Evolutionary conservation across 64 coral and sea anemone genomes (phyloP).

Genomic region (Exaiptasia diaphana): DNA sequence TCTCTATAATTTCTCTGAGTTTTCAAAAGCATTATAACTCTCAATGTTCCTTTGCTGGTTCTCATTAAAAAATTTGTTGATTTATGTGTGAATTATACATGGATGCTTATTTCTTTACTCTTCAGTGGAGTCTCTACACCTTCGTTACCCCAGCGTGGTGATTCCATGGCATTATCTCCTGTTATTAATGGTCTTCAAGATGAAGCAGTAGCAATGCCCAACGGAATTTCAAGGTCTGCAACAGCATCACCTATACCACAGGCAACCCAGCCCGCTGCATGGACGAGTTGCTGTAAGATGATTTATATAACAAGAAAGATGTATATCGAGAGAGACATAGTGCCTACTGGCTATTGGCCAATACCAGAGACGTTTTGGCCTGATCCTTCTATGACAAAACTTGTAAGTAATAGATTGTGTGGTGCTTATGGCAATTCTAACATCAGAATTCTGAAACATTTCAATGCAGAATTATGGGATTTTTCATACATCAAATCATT

Average conservation of each 20-base stretch:
- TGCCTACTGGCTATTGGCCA: constrained; percentile 87
- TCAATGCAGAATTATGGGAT: no score
- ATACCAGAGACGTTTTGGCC: constrained; percentile 96
- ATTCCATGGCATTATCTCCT: not conserved
- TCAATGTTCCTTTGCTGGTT: no score
- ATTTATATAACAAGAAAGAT: constrained; percentile 95
- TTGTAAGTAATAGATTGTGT: constrained; percentile 78
- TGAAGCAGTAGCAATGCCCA: not conserved
- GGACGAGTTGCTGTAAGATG: constrained; percentile 91
- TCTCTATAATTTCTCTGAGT: no score
- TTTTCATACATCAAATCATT: no score
- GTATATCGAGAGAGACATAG: constrained; percentile 46
- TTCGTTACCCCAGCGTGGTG: not conserved
- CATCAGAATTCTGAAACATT: no score
- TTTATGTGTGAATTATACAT: not conserved
- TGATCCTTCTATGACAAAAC: constrained; percentile 63
- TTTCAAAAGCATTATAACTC: no score
- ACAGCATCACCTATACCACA: constrained; percentile 85
- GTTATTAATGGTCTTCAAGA: constrained; percentile 10
- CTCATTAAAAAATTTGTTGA: no score
- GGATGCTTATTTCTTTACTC: not conserved
- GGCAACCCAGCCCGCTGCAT: constrained; percentile 53
- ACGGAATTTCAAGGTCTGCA: constrained; percentile 73
- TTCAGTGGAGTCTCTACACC: not conserved
- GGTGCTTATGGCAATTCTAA: no score